Base-by-base conservation (phyloP, 2,888 invertebrate genomes). In the Pristionchus entomophagus region DNA sequence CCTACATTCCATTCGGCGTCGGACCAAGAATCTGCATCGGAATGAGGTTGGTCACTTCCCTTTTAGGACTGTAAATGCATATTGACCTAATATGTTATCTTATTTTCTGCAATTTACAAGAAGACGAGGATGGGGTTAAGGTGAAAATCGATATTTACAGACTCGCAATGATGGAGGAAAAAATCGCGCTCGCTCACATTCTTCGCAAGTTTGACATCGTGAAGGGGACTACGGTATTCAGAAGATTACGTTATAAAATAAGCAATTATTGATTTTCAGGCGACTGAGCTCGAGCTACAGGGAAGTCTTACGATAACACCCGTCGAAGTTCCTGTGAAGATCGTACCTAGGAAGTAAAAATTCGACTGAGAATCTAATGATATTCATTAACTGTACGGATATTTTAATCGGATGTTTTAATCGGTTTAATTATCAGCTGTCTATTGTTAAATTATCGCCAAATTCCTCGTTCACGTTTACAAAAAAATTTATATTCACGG, bases 21-120 rank as follows among this genome's bases (percentile, higher is more conserved):
- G 82, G 82, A 35, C 82, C 82, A n/a, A 35, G 82, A 82, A 82
- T 82, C 14, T 82, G 82, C 41, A 82, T 82, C 4, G 82, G 82
- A 56, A 82, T 82, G 82, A 82, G 78, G 78, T 80, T 45, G 45
- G 8, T 10, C 45, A 45, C 45, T 45, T 6, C 8, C 6, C 45
- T 45, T 45, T 45, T 6, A 45, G 45, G 14, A 45, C 6, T 10
- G 45, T 45, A 45, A 51, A 51, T 51, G 19, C 53, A 51, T 51
- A 17, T 51, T 51, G 53, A 17, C 19, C 19, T 51, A 51, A 51
- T 17, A 51, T 51, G 12, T 51, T n/a, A n/a, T n/a, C 14, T 45
- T 45, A 45, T 45, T 45, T 14, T 45, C 14, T 45, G 45, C 45
- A 10, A 6, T 45, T 14, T 10, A 45, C 45, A 45, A 45, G 45